phyloP scores from a whole-genome alignment of 1,140 invertebrate genomes.

The Panagrolaimus sp. region DNA sequence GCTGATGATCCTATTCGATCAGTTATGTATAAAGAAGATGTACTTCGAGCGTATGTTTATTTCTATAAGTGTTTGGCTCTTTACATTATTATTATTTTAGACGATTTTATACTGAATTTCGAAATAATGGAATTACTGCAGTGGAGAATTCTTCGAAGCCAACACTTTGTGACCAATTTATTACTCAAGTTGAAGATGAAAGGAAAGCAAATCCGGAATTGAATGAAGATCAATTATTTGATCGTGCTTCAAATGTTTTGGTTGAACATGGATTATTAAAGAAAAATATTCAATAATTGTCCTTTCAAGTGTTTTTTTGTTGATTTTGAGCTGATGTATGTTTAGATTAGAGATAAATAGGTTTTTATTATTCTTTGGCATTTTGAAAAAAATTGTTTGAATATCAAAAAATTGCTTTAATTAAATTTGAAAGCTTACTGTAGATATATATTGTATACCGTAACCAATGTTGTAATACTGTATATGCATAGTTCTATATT shows the following conservation, averaged over 20 bases:
- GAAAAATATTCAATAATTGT: too few species aligned
- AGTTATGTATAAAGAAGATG: constrained; percentile 83
- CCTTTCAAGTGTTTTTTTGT: too few species aligned
- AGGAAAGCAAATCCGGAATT: neutral
- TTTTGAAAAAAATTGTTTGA: too few species aligned
- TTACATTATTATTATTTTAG: neutral
- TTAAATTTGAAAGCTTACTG: too few species aligned
- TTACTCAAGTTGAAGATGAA: constrained; percentile 6
- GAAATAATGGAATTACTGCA: neutral
- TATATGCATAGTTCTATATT: too few species aligned
- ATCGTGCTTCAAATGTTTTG: neutral
- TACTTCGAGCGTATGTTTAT: constrained; percentile 9
- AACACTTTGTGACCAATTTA: neutral
- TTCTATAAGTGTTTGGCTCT: too few species aligned
- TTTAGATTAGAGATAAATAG: too few species aligned
- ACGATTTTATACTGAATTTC: constrained; percentile 6
- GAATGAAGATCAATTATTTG: constrained; percentile 11
- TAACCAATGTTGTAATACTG: too few species aligned
- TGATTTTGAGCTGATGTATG: too few species aligned
- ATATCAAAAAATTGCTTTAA: too few species aligned
- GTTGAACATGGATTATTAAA: neutral
- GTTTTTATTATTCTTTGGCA: too few species aligned
- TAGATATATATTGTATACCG: too few species aligned
- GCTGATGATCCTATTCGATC: constrained; percentile 63
- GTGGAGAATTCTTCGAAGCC: constrained; percentile 9